Percentiles rank a stretch among this genome's conserved stretches.
These are phyloP conservation scores for Leptobrachium leishanense DNA, from an alignment of 2,113 vertebrate species.

Conservation along the genomic window DNA sequence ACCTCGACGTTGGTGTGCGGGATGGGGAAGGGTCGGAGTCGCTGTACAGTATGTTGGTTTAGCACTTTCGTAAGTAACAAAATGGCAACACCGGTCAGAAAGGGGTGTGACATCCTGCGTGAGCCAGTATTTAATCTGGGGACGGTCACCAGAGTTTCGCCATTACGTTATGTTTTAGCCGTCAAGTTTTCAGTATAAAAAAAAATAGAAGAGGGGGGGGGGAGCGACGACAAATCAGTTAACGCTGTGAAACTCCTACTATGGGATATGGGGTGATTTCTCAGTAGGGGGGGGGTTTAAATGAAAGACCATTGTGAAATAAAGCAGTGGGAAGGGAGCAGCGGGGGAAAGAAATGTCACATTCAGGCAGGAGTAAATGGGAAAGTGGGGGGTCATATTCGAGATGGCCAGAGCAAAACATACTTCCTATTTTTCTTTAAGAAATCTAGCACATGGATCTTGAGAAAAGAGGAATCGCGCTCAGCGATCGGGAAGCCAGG, in stretches of 20 bases:
- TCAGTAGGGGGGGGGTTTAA: neutral
- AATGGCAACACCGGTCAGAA: too few relatives aligned
- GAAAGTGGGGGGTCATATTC: neutral
- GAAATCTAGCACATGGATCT: neutral
- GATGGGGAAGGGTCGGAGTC: neutral
- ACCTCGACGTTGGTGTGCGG: neutral
- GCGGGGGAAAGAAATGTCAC: neutral
- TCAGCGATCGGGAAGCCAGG: neutral
- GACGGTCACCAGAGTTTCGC: neutral
- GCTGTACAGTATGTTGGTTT: neutral
- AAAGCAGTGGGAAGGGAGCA: neutral
- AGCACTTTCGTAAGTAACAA: neutral
- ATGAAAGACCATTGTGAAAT: neutral
- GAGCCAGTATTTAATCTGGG: neutral
- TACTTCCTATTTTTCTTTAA: too few relatives aligned
- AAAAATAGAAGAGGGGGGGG: too few relatives aligned
- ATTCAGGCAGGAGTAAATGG: neutral
- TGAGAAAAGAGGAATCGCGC: neutral
- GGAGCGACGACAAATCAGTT: neutral
- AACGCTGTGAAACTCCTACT: neutral
- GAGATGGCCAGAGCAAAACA: neutral
- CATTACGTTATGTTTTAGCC: too few relatives aligned
- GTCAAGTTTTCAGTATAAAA: too few relatives aligned
- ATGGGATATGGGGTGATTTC: neutral
- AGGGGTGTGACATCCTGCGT: neutral